These are phyloP conservation scores for Brachypodius melanocephalos DNA, from an alignment of 2,113 vertebrate genomes.

Conservation along the genomic window DNA sequence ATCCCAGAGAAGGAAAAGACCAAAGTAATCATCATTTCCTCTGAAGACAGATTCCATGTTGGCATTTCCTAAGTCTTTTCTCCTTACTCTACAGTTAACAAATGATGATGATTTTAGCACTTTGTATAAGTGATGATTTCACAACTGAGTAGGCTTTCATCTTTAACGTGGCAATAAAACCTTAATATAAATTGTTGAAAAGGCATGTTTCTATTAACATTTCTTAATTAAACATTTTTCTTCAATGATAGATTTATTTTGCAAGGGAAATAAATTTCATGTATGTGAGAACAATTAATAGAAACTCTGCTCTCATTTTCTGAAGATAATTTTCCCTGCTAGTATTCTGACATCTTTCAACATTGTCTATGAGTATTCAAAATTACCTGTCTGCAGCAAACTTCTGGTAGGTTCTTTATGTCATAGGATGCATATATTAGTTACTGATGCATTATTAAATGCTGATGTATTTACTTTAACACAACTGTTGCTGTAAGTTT, in stretches of 20 bases:
- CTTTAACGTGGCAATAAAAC: neutral
- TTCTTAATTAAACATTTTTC: constrained; percentile 47
- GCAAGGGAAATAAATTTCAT: constrained; percentile 1
- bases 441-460: neutral
- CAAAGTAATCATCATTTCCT: neutral
- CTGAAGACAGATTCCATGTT: neutral
- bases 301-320: neutral
- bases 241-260: constrained; percentile 17
- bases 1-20: neutral
- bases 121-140: neutral
- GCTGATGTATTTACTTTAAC: neutral
- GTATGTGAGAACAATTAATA: neutral
- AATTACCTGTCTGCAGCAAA: neutral
- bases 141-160: neutral
- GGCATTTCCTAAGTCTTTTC: neutral
- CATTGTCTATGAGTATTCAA: neutral
- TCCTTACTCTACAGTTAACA: neutral
- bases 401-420: neutral
- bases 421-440: neutral
- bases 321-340: neutral
- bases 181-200: constrained; percentile 20
- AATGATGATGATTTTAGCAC: neutral
- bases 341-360: neutral
- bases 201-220: constrained; percentile 31
- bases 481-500: neutral